Evolutionary conservation across 1,140 invertebrate species (phyloP).

Genomic region (Orius insidiosus): DNA sequence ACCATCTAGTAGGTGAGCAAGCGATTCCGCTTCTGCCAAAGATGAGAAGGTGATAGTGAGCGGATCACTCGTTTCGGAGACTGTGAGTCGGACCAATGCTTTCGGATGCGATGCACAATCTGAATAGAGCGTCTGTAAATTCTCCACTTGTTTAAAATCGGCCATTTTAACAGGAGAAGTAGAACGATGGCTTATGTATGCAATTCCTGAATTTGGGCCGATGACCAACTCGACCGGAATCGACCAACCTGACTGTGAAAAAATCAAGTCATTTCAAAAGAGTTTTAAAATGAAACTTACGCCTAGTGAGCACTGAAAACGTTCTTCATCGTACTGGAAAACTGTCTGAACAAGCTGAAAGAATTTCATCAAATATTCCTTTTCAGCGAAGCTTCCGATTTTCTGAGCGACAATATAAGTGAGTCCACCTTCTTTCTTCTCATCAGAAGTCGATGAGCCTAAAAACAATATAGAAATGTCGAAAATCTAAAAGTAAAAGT

Average conservation of each 20-base stretch:
- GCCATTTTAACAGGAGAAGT: slow-evolving; percentile 56
- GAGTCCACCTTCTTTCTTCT: slow-evolving; percentile 18
- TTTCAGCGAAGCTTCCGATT: slow-evolving; percentile 39
- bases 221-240: slow-evolving; percentile 89
- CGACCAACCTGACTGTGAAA: slow-evolving; percentile 75
- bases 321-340: slow-evolving; percentile 79
- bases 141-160: slow-evolving; percentile 53
- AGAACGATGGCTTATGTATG: slow-evolving; percentile 64
- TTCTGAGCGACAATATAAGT: slow-evolving; percentile 86
- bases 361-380: slow-evolving; percentile 47
- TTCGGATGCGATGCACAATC: slow-evolving; percentile 58
- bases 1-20: slow-evolving; percentile 92
- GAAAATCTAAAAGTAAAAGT: too few species aligned
- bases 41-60: slow-evolving; percentile 80
- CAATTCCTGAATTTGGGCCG: slow-evolving; percentile 68
- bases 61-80: slow-evolving; percentile 66
- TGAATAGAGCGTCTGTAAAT: slow-evolving; percentile 58
- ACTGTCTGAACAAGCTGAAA: slow-evolving; percentile 71
- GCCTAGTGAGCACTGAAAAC: too few species aligned
- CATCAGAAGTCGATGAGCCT: background rate
- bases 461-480: too few species aligned
- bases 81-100: slow-evolving; percentile 62
- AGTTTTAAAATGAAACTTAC: too few species aligned
- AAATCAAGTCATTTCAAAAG: too few species aligned
- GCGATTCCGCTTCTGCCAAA: slow-evolving; percentile 69